Conservation (phyloP, 2,113 vertebrate species). For the Clupea harengus region DNA sequence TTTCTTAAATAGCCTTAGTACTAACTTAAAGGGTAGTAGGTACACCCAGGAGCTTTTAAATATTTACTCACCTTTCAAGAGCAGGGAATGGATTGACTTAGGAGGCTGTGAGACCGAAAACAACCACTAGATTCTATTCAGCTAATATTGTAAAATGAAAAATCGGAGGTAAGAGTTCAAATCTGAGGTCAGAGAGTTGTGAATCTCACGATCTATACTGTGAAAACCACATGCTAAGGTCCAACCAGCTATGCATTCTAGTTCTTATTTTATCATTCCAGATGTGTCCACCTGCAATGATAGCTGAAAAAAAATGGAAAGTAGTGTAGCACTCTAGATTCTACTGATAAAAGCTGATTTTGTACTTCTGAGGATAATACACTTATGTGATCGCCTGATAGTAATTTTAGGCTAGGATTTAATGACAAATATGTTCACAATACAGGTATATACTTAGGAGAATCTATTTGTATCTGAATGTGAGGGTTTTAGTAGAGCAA, state of each 20-base stretch:
- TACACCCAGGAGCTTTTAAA: background rate
- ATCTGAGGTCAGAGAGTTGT: background rate
- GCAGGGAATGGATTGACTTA: background rate
- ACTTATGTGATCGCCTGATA: background rate
- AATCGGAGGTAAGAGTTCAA: background rate
- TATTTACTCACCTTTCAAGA: background rate
- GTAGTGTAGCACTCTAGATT: background rate
- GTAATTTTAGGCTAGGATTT: background rate
- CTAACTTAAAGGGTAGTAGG: background rate
- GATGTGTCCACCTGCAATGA: background rate
- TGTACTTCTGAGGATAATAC: background rate
- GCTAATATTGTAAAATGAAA: background rate
- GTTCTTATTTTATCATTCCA: slow-evolving; percentile 18
- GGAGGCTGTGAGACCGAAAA: background rate
- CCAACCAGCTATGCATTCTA: background rate
- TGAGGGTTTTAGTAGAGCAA: background rate
- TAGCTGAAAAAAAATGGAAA: background rate
- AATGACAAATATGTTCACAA: background rate
- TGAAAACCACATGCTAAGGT: slow-evolving; percentile 25
- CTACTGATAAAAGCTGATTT: background rate
- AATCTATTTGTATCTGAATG: background rate
- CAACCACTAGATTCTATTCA: background rate
- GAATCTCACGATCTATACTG: slow-evolving; percentile 31
- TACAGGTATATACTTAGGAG: background rate
- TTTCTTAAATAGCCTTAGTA: slow-evolving; percentile 8